phyloP scores from a whole-genome alignment of 2,888 invertebrate genomes.

The Erebia palarica region DNA sequence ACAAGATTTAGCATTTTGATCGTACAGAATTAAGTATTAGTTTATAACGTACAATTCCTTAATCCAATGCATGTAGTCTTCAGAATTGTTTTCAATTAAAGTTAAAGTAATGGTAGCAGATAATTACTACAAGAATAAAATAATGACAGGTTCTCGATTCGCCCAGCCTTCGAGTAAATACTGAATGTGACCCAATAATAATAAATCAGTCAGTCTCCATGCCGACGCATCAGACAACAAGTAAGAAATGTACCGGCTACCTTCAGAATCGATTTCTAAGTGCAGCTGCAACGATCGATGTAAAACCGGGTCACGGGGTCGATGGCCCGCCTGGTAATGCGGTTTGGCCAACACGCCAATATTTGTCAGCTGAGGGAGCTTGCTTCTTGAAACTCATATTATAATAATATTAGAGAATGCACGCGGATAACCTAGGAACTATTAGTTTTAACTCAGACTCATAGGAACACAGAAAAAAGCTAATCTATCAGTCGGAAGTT shows the following conservation, averaged over 20 bases:
- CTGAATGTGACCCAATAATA: slow-evolving; percentile 37
- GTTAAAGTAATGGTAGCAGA: too few species aligned
- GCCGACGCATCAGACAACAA: slow-evolving; percentile 38
- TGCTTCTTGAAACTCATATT: slow-evolving; percentile 2
- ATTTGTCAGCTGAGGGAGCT: slow-evolving; percentile 19
- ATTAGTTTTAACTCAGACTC: too few species aligned
- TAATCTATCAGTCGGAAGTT: too few species aligned
- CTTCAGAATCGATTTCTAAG: slow-evolving; percentile 41
- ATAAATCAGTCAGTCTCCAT: slow-evolving; percentile 36
- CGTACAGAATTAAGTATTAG: too few species aligned
- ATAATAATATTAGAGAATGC: neutral
- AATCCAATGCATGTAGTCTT: too few species aligned
- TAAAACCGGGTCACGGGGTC: slow-evolving; percentile 54
- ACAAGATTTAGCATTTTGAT: too few species aligned
- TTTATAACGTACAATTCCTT: too few species aligned
- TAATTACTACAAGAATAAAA: neutral
- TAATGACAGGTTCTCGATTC: slow-evolving; percentile 22
- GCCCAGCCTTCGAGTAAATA: slow-evolving; percentile 27
- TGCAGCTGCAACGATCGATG: slow-evolving; percentile 53
- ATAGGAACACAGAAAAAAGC: too few species aligned
- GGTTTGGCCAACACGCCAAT: slow-evolving; percentile 30
- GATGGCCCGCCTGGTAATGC: slow-evolving; percentile 45
- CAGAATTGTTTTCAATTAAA: too few species aligned
- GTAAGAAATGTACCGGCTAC: slow-evolving; percentile 32
- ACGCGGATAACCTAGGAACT: neutral